These are phyloP conservation scores for Onychomys arenicola DNA, from an alignment of 2,797 vertebrate species.

Conservation along the genomic window DNA sequence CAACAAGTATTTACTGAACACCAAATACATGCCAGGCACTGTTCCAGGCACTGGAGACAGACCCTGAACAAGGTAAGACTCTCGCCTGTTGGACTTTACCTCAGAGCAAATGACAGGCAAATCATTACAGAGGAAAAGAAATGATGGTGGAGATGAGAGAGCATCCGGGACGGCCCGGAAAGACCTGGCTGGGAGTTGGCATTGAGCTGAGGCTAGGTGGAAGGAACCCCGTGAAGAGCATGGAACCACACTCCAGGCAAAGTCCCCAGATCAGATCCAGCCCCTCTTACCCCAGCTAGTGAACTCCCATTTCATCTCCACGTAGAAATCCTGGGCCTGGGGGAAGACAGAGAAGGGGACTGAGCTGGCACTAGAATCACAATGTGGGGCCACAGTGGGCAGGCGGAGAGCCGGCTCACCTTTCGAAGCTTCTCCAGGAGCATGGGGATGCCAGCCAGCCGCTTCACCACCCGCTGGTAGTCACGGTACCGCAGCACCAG, in stretches of 20 bases:
- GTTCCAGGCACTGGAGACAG: background rate
- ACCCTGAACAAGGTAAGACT: background rate
- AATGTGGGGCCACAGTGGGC: rapidly evolving
- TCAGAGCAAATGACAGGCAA: slow-evolving; percentile 19
- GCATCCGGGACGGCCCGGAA: background rate
- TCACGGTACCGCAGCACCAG: slow-evolving; percentile 96
- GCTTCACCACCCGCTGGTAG: slow-evolving; percentile 96
- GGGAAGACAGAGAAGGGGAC: background rate
- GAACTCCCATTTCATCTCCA: slow-evolving; percentile 99
- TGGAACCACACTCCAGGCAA: background rate
- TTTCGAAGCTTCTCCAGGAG: slow-evolving; percentile 96
- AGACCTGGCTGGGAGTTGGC: background rate
- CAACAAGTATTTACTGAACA: slow-evolving; percentile 16
- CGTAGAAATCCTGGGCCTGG: slow-evolving; percentile 98
- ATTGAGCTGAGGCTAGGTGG: background rate
- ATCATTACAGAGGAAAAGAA: background rate
- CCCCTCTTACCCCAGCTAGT: slow-evolving; percentile 97
- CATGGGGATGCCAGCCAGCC: slow-evolving; percentile 95
- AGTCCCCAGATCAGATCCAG: background rate
- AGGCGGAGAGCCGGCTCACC: slow-evolving; percentile 86
- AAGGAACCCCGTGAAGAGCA: background rate
- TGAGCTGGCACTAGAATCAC: background rate
- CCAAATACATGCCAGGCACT: background rate
- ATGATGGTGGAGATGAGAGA: background rate
- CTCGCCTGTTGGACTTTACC: slow-evolving; percentile 16